These are phyloP conservation scores for Cyphomyrmex costatus DNA, from an alignment of 1,140 invertebrate genomes.

Conservation along the genomic window DNA sequence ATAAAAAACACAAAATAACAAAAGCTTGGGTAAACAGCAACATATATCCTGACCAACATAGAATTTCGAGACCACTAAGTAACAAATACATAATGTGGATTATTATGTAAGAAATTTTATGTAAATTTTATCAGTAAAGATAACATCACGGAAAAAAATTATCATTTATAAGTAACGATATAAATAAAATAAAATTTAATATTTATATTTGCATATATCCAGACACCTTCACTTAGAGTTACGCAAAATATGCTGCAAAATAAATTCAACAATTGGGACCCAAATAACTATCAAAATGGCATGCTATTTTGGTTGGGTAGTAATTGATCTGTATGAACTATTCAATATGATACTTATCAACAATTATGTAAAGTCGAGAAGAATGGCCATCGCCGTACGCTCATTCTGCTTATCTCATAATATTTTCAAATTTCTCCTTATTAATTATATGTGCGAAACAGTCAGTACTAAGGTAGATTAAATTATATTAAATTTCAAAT, in stretches of 20 bases:
- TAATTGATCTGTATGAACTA: not conserved
- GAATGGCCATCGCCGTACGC: too few species aligned
- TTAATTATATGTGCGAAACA: slow-evolving; percentile 12
- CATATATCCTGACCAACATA: too few species aligned
- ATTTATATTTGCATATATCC: not conserved
- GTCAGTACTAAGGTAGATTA: not conserved
- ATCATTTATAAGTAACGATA: not conserved
- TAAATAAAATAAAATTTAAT: not conserved
- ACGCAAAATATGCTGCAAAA: slow-evolving; percentile 1
- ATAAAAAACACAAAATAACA: not conserved
- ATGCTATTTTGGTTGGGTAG: not conserved
- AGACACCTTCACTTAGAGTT: slow-evolving; percentile 44
- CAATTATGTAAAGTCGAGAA: not conserved
- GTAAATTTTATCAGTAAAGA: not conserved
- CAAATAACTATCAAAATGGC: slow-evolving; percentile 29
- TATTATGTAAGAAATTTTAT: not conserved
- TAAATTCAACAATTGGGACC: slow-evolving; percentile 15
- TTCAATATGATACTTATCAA: not conserved
- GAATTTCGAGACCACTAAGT: not conserved
- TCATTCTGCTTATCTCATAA: not conserved
- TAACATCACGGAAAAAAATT: not conserved
- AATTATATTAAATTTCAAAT: not conserved
- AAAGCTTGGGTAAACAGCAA: not conserved
- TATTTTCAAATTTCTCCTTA: not conserved
- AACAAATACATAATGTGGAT: not conserved